A percentile compares a stretch with the other conserved stretches of the same genome.
Evolutionary conservation across 1,140 invertebrate genomes (phyloP).

Genomic region (Frieseomelitta varia): DNA sequence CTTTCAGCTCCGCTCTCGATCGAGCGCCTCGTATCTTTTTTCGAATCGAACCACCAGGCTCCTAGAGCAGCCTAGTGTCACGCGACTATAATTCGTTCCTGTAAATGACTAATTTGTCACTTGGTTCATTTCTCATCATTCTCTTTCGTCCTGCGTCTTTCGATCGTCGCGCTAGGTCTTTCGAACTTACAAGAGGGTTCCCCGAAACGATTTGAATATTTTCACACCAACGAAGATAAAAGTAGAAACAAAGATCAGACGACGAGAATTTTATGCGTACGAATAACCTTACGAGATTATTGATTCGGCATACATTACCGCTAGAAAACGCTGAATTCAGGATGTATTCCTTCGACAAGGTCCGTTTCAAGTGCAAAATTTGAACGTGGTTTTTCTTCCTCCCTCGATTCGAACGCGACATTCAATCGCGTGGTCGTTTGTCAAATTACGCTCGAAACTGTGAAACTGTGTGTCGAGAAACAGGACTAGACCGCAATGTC

Average conservation of each 20-base stretch:
- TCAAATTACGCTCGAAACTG: neutral
- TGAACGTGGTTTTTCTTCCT: no score
- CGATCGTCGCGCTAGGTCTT: neutral
- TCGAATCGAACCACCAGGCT: conserved; percentile 16
- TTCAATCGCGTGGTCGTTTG: neutral
- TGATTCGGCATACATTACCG: neutral
- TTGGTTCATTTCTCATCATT: conserved; percentile 46
- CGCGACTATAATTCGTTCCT: no score
- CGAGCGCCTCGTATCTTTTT: conserved; percentile 26
- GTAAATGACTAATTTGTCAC: conserved; percentile 55
- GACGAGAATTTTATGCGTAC: neutral
- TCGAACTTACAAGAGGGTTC: neutral
- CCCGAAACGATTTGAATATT: neutral
- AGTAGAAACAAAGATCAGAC: neutral
- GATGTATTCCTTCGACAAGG: neutral
- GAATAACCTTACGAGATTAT: neutral
- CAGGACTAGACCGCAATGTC: conserved; percentile 26
- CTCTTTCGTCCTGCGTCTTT: conserved; percentile 6
- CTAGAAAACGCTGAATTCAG: neutral
- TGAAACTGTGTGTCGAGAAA: conserved; percentile 15
- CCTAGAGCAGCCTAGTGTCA: no score
- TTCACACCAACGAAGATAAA: neutral
- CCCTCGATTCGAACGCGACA: neutral
- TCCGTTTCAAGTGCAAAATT: neutral
- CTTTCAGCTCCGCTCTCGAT: conserved; percentile 13